Base-by-base conservation (phyloP, 1,140 invertebrate genomes). In the Copidosoma floridanum region DNA sequence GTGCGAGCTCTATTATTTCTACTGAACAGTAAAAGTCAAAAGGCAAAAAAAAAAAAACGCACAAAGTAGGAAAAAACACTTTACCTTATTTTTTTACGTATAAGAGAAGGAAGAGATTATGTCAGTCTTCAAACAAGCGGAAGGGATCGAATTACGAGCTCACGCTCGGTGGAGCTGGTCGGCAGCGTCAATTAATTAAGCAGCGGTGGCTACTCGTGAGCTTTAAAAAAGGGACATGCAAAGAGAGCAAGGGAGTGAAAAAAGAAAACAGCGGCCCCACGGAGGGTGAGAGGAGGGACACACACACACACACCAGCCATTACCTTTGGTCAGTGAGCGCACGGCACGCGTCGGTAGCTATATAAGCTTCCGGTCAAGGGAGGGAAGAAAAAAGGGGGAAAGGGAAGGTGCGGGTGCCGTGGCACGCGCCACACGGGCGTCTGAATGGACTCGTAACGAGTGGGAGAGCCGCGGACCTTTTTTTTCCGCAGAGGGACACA, bases 401-500 rank as follows among this genome's bases (percentile, higher is more conserved):
- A n/a, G n/a, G n/a, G n/a, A n/a, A n/a, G n/a, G n/a, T n/a, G n/a
- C n/a, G n/a, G n/a, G n/a, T 78, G 74, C 73, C 71, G 70, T 71
- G 74, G 74, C 73, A 78, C 77, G 77, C 75, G 70, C 65, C 65
- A 70, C 72, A 70, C 70, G 73, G 69, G 73, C 70, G 71, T 78
- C 73, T 80, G 77, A 80, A 80, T 80, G 76, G 78, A 78, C 71
- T 80, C 79, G 76, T 80, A 79, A 80, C 76, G 76, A 80, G 76
- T 71, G 66, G 68, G 67, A n/a, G n/a, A n/a, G n/a, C n/a, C 55
- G 18, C 71, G 66, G 69, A 65, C 65, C 63, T 65, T 65, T 65
- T 65, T 68, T 65, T 61, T 56, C 51, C 51, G 43, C 51, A 61
- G 50, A 57, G 46, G 50, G 51, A 11, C 21, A 11, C 21, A 32